Evolutionary conservation across 2,797 vertebrate genomes (phyloP), one percentile per base, ranked within the genome.

Genomic region (Mus spretus): DNA sequence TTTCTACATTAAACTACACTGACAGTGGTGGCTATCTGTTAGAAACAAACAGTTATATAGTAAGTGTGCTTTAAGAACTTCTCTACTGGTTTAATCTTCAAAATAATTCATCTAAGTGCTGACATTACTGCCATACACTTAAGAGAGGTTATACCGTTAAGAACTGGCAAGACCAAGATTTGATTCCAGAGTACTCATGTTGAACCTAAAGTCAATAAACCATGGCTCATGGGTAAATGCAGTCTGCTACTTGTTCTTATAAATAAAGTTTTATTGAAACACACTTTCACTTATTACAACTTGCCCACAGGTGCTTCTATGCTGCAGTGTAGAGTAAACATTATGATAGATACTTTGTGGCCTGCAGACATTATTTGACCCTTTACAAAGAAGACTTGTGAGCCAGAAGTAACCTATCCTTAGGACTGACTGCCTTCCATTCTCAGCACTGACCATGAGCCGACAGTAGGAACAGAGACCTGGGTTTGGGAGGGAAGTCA

Each of bases 241-340:
- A 55, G 22, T 50, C 90, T 89, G 70, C 19, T 11, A 1, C 47
- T 65, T 87, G 72, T 72, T 86, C 90, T 63, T 78, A 44, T 44
- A 80, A 70, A 93, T 77, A 50, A 90, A 24, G 5, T n/a, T 74
- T 84, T 94, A 80, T 20, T 81, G 55, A 79, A 89, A 94, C 5
- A 22, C 26, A 50, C 15, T 1, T 24, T 34, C 26, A 17, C 34
- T 83, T 15, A 44, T 24, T 74, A n/a, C 1, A 40, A 10, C 31
- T 19, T 6, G 17, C 61, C 57, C 50, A 7, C 31, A 77, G 61
- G 22, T 44, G 47, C 67, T 79, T 84, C 44, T 0, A 0, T 1
- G 63, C 26, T 37, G 2, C 24, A 10, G 1, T 10, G 44, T 44
- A 75, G n/a, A 80, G 0, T 9, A 17, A 63, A 28, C 4, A 10